These are phyloP conservation scores for Labeo catla DNA, from an alignment of 2,113 vertebrate species.

Conservation along the genomic window DNA sequence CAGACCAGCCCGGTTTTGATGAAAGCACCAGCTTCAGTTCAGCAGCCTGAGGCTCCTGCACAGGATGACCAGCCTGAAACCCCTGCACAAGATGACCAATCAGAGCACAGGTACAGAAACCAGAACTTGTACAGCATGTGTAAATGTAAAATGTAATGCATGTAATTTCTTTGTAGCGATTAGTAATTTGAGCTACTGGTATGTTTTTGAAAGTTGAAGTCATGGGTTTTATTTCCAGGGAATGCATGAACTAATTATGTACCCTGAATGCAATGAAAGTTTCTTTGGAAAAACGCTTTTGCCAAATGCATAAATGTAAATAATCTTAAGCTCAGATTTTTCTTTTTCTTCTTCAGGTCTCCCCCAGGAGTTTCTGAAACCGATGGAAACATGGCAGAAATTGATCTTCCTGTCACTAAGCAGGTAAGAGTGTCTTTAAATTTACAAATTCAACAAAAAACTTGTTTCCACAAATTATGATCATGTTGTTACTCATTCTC, in stretches of 20 bases:
- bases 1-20: constrained; percentile 30
- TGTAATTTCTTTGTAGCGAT: neutral
- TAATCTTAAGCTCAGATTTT: neutral
- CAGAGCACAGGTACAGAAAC: constrained; percentile 3
- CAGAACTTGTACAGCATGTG: neutral
- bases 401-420: neutral
- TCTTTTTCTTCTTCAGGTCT: neutral
- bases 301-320: neutral
- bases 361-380: neutral
- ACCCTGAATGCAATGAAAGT: neutral
- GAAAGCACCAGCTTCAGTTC: neutral
- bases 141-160: neutral
- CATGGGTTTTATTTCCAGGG: neutral
- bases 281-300: neutral
- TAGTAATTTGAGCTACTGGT: neutral
- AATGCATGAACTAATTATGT: neutral
- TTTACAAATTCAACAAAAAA: neutral
- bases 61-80: neutral
- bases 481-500: neutral
- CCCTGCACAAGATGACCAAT: constrained; percentile 12
- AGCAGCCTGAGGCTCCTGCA: neutral
- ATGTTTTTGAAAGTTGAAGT: neutral
- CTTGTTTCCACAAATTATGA: neutral
- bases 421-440: neutral
- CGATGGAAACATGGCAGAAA: neutral